Base-by-base conservation (phyloP, 2,113 vertebrate genomes). In the Mellivora capensis region DNA sequence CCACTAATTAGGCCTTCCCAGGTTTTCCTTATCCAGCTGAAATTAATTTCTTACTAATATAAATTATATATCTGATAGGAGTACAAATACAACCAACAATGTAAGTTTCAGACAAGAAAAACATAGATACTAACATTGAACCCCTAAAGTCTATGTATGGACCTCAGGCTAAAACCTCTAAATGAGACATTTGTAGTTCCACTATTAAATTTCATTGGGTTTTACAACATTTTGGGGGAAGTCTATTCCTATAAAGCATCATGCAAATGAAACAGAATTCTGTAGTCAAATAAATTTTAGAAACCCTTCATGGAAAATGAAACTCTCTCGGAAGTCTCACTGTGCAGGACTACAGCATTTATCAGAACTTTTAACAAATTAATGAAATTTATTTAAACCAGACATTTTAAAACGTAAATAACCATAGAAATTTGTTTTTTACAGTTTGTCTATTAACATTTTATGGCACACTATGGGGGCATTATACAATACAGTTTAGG, bases 381-480 rank as follows among this genome's bases (percentile, higher is more conserved):
- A 89, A 91, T 86, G 18, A 49, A 85, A 91, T 86, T 52, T 42
- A 94, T 82, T 64, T 89, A 96, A 91, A 6, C 15, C 37, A 47
- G 15, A 87, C 34, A 87, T 85, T 91, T 87, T 67, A 87, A 94
- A 91, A 84, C 14, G 90, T 96, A 39, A 83, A 37, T 91, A 77
- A 77, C 23, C 15, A 77, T 29, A 4, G 17, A 17, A 10, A 0
- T 74, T 59, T 44, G 72, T 10, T 89, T 92, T 64, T 44, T 77
- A 62, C 7, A 89, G 20, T n/a, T 12, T 37, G 61, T 52, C 25
- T 93, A 44, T 61, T 82, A 92, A 79, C 39, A 94, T 91, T 67
- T 86, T 86, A 86, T 83, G 74, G 21, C 29, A 97, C 25, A 67
- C 7, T 71, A 57, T 59, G 7, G 25, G 59, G 59, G 27, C 91